These are phyloP conservation scores for Lysandra bellargus DNA, from an alignment of 2,888 invertebrate species.

Conservation along the genomic window DNA sequence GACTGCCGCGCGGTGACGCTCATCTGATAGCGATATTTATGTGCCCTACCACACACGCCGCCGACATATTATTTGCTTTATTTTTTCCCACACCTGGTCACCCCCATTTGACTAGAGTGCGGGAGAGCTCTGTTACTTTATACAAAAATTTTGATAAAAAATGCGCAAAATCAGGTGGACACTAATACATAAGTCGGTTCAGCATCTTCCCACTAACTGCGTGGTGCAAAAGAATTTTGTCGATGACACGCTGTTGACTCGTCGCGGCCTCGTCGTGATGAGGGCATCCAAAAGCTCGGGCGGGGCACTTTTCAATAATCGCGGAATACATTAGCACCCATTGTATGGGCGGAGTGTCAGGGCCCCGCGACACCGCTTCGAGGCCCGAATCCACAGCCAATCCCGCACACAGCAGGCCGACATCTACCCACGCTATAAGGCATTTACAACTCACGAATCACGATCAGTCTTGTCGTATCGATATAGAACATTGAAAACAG, in stretches of 20 bases:
- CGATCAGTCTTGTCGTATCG: neutral
- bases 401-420: slow-evolving; percentile 50
- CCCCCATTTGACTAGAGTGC: neutral
- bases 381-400: slow-evolving; percentile 46
- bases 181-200: neutral
- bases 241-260: neutral
- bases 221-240: too few relatives aligned
- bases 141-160: too few relatives aligned
- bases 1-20: slow-evolving; percentile 31
- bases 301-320: neutral
- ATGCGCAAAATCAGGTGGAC: neutral
- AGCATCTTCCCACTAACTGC: neutral
- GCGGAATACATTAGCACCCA: slow-evolving; percentile 31
- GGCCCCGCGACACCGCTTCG: slow-evolving; percentile 33
- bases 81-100: neutral
- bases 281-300: neutral
- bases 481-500: neutral
- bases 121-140: neutral
- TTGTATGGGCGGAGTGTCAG: slow-evolving; percentile 35
- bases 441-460: slow-evolving; percentile 37
- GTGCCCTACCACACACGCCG: slow-evolving; percentile 33
- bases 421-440: slow-evolving; percentile 51
- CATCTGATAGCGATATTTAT: slow-evolving; percentile 40
- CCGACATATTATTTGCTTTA: neutral
- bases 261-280: neutral